These are phyloP conservation scores for Sycophaga agraensis DNA, from an alignment of 1,140 invertebrate species.

Conservation along the genomic window DNA sequence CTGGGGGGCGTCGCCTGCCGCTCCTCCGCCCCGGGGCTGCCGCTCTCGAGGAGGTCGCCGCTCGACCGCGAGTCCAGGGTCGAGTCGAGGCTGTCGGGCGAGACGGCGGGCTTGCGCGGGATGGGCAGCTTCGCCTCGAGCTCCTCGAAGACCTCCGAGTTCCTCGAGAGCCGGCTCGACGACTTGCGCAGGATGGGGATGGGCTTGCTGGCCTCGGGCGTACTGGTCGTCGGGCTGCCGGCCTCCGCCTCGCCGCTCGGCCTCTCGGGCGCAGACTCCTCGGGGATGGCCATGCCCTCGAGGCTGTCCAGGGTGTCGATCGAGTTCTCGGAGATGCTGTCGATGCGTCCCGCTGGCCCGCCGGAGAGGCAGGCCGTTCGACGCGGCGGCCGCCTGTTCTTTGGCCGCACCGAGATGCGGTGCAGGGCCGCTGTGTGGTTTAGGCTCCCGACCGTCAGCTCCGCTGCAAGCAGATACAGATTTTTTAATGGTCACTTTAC, in stretches of 20 bases:
- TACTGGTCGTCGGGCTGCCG: not conserved
- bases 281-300: not conserved
- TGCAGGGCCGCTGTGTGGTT: constrained; percentile 53
- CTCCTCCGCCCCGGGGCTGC: constrained; percentile 3
- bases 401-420: constrained; percentile 53
- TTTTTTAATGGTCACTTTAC: too few species aligned
- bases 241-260: not conserved
- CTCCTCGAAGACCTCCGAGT: constrained; percentile 51
- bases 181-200: constrained; percentile 45
- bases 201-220: constrained; percentile 30
- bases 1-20: not conserved
- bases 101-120: constrained; percentile 43
- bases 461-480: constrained; percentile 38
- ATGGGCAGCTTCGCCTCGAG: constrained; percentile 40
- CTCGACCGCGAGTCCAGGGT: constrained; percentile 1
- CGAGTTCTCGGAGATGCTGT: constrained; percentile 22
- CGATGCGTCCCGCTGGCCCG: constrained; percentile 30
- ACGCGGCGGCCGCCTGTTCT: constrained; percentile 51
- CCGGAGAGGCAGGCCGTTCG: constrained; percentile 34
- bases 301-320: constrained; percentile 22
- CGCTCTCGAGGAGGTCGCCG: not conserved
- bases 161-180: constrained; percentile 46
- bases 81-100: constrained; percentile 49
- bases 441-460: constrained; percentile 45
- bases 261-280: not conserved